Evolutionary conservation across 2,113 vertebrate genomes (phyloP), one percentile per base, ranked within the genome.

Genomic region (Phyllostomus discolor): DNA sequence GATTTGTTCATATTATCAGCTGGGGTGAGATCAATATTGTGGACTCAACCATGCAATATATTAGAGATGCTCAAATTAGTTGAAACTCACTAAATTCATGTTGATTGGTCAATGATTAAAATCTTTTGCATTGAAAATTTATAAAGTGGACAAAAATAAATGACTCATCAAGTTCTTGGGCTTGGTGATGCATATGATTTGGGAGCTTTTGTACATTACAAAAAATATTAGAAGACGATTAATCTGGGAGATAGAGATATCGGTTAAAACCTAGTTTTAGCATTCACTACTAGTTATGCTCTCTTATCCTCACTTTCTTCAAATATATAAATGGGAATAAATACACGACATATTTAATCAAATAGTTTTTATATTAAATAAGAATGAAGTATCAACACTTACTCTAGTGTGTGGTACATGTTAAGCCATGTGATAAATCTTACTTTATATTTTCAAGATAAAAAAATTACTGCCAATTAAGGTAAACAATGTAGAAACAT

Each of bases 401-500:
- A 62, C 5, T 90, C 5, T 59, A 80, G 5, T 33, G 2, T 76
- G 4, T 70, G 24, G 8, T 70, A 69, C 28, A 88, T 41, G 70
- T 8, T 70, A 76, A 64, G 4, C 11, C 11, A 70, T 16, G 35
- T 28, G 26, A 33, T 59, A 80, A 88, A 20, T 62, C 15, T 79
- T 79, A 54, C 14, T 64, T 88, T 48, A 62, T 41, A 31, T 76
- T 90, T 96, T 73, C 26, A 54, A 84, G 67, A 88, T 83, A 72
- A 97, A 81, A 76, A 70, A 57, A 22, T 20, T 46, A 59, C 41
- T 93, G 8, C 3, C 26, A 92, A 66, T 95, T 88, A 85, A 95
- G 38, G 9, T 26, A 73, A 81, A 91, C 67, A 9, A 17, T 80
- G 7, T n/a, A 86, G 26, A 73, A 92, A 75, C 76, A 14, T 54